phyloP scores from a whole-genome alignment of 2,797 vertebrate genomes.

The Syncerus caffer region DNA sequence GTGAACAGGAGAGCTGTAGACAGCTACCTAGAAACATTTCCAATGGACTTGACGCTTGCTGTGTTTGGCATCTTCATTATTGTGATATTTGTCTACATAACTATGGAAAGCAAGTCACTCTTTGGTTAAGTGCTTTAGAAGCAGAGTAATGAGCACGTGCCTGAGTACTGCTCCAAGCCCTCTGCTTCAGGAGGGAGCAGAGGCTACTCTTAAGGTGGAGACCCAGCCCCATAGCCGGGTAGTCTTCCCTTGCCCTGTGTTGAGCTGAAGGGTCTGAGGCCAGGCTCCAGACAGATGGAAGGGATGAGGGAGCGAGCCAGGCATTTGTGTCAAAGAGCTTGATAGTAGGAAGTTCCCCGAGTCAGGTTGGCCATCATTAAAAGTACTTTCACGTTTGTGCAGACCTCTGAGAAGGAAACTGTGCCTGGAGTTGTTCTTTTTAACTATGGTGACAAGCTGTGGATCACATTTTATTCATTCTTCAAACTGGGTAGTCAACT shows the following conservation, averaged over 20 bases:
- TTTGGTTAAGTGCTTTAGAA: slow-evolving; percentile 68
- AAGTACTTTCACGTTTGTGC: neutral
- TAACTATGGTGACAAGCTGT: neutral
- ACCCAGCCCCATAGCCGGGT: accelerated
- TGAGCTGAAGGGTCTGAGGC: neutral
- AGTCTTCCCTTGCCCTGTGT: neutral
- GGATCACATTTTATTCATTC: neutral
- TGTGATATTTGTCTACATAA: slow-evolving; percentile 83
- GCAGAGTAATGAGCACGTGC: neutral
- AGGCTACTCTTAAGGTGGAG: neutral
- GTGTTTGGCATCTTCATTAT: slow-evolving; percentile 81
- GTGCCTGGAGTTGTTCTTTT: neutral
- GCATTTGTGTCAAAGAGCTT: neutral
- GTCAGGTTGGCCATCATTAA: slow-evolving; percentile 1
- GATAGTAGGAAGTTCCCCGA: neutral
- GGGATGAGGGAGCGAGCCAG: neutral
- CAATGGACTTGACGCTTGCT: slow-evolving; percentile 80
- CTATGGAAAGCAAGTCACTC: slow-evolving; percentile 78
- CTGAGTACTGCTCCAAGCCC: neutral
- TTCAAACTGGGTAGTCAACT: neutral
- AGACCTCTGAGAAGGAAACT: neutral
- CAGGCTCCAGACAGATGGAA: neutral
- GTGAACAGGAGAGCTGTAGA: accelerated
- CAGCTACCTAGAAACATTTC: neutral
- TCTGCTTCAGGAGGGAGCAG: neutral